Percentiles rank a stretch among this genome's conserved stretches.
Conservation (phyloP, 1,140 invertebrate genomes). For the Sesamia nonagrioides region DNA sequence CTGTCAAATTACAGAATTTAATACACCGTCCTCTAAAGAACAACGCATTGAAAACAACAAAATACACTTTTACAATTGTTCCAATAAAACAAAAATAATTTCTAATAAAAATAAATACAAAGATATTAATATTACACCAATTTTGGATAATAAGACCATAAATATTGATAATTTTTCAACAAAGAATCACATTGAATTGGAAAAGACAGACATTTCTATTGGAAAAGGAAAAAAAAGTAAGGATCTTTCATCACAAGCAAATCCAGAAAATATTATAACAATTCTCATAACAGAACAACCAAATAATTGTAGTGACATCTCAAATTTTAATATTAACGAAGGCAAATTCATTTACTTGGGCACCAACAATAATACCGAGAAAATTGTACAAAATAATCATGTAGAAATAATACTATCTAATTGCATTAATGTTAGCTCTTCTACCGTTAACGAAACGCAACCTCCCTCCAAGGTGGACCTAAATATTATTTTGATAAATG, state of each 20-base stretch:
- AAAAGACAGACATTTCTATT: too few relatives aligned
- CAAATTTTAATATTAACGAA: neutral
- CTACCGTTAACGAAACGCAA: neutral
- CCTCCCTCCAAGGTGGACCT: neutral
- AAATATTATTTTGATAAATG: neutral
- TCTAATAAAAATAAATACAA: neutral
- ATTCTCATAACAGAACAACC: neutral
- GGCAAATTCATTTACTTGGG: neutral
- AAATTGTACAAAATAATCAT: neutral
- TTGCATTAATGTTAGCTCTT: neutral
- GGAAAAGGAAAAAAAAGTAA: neutral
- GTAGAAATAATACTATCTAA: neutral
- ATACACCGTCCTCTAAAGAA: neutral
- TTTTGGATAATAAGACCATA: too few relatives aligned
- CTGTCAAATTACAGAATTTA: neutral
- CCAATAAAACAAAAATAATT: neutral
- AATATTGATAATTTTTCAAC: too few relatives aligned
- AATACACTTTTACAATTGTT: slow-evolving; percentile 1
- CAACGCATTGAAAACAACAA: neutral
- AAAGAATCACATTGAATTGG: too few relatives aligned
- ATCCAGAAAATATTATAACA: neutral
- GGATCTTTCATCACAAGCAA: neutral
- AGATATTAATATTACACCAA: too few relatives aligned
- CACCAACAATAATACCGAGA: neutral
- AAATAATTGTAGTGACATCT: neutral